Percentiles rank a stretch among this genome's conserved stretches.
These are phyloP conservation scores for Psittacus erithacus DNA, from an alignment of 2,113 vertebrate genomes.

Conservation along the genomic window DNA sequence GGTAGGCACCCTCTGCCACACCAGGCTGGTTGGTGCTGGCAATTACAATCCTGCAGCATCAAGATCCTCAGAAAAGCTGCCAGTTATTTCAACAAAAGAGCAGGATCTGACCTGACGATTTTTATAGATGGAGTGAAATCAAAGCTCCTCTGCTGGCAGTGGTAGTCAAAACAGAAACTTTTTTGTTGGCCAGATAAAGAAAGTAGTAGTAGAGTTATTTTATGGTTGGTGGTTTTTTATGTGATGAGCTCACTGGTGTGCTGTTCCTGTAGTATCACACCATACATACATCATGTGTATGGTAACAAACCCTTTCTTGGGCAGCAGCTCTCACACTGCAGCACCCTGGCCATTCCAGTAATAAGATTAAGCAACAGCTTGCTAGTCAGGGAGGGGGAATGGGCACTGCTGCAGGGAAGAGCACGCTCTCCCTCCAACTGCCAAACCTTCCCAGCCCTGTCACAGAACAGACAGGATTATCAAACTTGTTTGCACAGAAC, in stretches of 20 bases:
- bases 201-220: neutral
- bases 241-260: neutral
- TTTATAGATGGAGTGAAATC: neutral
- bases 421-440: neutral
- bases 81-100: neutral
- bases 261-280: neutral
- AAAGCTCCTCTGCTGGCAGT: neutral
- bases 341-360: neutral
- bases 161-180: neutral
- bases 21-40: neutral
- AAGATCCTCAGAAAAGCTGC: neutral
- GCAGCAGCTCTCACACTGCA: neutral
- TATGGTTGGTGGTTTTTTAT: neutral
- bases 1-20: neutral
- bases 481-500: neutral
- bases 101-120: neutral
- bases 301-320: neutral
- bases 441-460: neutral
- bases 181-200: neutral
- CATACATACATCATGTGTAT: accelerated
- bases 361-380: constrained; percentile 11
- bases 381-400: neutral
- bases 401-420: neutral
- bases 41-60: neutral
- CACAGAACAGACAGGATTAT: neutral